A percentile compares a stretch with the other conserved stretches of the same genome.
Evolutionary conservation across 2,888 invertebrate species (phyloP).

Genomic region (Clunio marinus): DNA sequence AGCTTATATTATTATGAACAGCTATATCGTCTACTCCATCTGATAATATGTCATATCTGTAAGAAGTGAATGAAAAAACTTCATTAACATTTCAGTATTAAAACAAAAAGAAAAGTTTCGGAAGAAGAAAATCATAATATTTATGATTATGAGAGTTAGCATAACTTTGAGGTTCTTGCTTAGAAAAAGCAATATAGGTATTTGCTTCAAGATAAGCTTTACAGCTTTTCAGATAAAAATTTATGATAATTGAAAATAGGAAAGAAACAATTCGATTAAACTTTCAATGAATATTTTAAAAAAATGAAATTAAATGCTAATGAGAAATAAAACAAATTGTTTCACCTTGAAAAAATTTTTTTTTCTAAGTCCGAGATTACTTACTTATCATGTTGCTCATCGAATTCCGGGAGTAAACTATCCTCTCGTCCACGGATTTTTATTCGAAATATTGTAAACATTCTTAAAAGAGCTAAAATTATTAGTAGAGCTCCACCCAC

Average conservation of each 20-base stretch:
- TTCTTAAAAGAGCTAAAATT: constrained; percentile 51
- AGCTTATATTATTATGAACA: constrained; percentile 42
- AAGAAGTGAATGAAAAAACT: constrained; percentile 16
- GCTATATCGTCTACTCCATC: constrained; percentile 47
- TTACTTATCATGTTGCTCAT: constrained; percentile 48
- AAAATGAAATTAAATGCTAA: too few relatives aligned
- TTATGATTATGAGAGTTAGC: background rate
- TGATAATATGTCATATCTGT: constrained; percentile 45
- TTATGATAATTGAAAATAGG: too few relatives aligned
- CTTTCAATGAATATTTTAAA: too few relatives aligned
- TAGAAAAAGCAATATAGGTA: too few relatives aligned
- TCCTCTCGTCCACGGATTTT: constrained; percentile 46
- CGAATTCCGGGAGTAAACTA: constrained; percentile 48
- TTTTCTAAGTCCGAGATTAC: too few relatives aligned
- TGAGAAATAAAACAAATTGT: too few relatives aligned
- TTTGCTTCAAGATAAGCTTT: too few relatives aligned
- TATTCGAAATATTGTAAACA: constrained; percentile 47
- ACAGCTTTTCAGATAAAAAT: too few relatives aligned
- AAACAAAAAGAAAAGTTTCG: background rate
- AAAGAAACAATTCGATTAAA: too few relatives aligned
- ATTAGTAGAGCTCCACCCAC: constrained; percentile 53
- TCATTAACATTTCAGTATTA: constrained; percentile 30
- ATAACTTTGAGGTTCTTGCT: too few relatives aligned
- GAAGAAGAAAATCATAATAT: background rate
- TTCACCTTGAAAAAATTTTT: too few relatives aligned